These are phyloP conservation scores for Odontothrips loti DNA, from an alignment of 2,888 invertebrate genomes.

Conservation along the genomic window DNA sequence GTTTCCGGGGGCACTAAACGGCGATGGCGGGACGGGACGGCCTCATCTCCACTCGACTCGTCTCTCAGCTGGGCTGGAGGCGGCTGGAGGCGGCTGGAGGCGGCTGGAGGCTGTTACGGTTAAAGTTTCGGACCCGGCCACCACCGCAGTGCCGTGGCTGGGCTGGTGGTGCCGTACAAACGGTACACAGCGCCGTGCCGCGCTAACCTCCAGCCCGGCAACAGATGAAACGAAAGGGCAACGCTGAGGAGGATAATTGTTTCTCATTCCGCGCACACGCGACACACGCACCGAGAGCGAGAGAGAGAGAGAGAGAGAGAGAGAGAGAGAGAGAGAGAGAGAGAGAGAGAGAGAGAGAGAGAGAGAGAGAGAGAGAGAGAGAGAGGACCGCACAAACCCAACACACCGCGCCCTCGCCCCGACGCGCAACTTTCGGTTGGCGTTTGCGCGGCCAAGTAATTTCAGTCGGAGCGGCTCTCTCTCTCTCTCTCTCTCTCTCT, in stretches of 20 bases:
- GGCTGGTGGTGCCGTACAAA: too few relatives aligned
- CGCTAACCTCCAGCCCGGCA: neutral
- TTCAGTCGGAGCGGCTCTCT: neutral
- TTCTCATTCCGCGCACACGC: neutral
- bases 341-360: constrained; percentile 1
- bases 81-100: neutral
- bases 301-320: neutral
- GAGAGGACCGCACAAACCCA: neutral
- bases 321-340: neutral
- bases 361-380: neutral
- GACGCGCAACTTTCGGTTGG: neutral
- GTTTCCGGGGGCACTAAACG: neutral
- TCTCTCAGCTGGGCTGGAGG: neutral
- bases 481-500: too few relatives aligned
- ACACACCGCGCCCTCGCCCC: neutral
- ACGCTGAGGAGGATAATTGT: neutral
- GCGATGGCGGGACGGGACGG: neutral
- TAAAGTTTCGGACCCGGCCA: neutral
- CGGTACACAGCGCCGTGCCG: neutral
- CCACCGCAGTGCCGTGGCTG: neutral
- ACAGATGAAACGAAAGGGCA: neutral
- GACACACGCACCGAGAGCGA: neutral
- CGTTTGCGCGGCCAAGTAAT: neutral
- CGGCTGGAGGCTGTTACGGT: neutral
- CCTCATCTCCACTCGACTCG: too few relatives aligned